Percentiles rank a stretch among this genome's conserved stretches.
Conservation (phyloP, 1,140 invertebrate genomes). For the Aleiodes sp. region DNA sequence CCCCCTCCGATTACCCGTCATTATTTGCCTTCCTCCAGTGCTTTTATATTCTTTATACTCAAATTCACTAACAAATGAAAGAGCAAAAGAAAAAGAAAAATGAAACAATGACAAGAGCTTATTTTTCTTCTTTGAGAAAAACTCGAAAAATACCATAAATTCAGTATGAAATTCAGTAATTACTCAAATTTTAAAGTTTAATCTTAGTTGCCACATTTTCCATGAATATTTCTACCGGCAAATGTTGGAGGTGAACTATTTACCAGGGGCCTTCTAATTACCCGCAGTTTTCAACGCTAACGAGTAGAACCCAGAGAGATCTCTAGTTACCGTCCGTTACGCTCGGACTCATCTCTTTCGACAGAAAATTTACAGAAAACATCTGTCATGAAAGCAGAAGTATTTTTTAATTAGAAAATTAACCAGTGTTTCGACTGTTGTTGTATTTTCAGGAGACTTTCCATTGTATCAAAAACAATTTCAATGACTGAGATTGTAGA, state of each 20-base stretch:
- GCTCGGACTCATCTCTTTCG: background rate
- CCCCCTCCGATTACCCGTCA: background rate
- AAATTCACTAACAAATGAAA: background rate
- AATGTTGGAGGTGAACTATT: constrained; percentile 48
- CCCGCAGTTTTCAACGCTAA: constrained; percentile 56
- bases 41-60: background rate
- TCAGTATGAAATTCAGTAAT: too few species aligned
- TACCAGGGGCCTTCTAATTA: constrained; percentile 58
- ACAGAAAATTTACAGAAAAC: constrained; percentile 11
- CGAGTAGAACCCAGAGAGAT: constrained; percentile 28
- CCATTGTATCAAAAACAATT: too few species aligned
- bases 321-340: constrained; percentile 4
- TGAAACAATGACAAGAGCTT: background rate
- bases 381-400: background rate
- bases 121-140: too few species aligned
- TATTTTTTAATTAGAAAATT: background rate
- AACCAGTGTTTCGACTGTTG: too few species aligned
- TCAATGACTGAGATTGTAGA: too few species aligned
- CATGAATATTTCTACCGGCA: background rate
- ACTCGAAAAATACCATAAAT: too few species aligned
- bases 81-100: background rate
- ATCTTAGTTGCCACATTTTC: background rate
- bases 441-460: too few species aligned
- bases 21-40: background rate
- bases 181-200: background rate